phyloP scores from a whole-genome alignment of 2,797 vertebrate genomes.

The Neosilurus mollespiculum region DNA sequence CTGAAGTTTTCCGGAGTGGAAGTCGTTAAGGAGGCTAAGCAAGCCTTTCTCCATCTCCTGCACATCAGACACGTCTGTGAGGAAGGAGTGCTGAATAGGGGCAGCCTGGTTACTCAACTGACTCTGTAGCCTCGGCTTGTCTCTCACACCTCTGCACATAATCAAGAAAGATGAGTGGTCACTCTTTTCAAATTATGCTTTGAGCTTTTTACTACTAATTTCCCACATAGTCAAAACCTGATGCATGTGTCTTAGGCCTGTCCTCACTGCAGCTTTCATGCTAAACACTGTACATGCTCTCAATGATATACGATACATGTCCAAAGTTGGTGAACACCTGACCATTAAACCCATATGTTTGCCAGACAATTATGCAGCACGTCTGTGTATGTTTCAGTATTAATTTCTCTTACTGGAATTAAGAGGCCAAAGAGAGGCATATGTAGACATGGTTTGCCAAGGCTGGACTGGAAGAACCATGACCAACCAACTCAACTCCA shows the following conservation, averaged over 20 bases:
- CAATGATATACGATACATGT: background rate
- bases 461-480: background rate
- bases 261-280: background rate
- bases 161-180: background rate
- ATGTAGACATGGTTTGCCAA: background rate
- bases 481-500: background rate
- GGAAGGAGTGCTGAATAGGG: constrained; percentile 90
- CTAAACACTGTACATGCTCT: background rate
- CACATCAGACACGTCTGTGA: constrained; percentile 96
- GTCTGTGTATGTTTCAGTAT: background rate
- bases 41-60: constrained; percentile 98
- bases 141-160: constrained; percentile 75
- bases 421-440: background rate
- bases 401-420: background rate
- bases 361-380: background rate
- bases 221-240: background rate
- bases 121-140: constrained; percentile 81
- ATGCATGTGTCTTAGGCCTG: background rate
- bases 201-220: background rate
- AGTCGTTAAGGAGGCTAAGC: constrained; percentile 92
- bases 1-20: constrained; percentile 96
- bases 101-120: constrained; percentile 76
- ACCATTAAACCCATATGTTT: background rate
- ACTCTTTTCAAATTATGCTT: background rate
- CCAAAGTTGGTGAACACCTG: background rate